These are phyloP conservation scores for Wasmannia auropunctata DNA, from an alignment of 1,140 invertebrate species.

Conservation along the genomic window DNA sequence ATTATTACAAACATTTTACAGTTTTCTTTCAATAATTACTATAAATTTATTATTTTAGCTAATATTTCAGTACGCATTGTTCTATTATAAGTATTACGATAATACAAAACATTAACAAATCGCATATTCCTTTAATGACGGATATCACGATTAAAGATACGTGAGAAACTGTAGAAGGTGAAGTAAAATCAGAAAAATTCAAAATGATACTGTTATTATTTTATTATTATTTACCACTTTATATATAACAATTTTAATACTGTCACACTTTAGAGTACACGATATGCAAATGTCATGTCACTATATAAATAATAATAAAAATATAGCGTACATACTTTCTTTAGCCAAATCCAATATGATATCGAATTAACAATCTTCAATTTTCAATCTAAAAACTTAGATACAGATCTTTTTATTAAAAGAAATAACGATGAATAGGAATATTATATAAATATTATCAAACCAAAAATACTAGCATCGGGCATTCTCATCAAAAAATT, in stretches of 20 bases:
- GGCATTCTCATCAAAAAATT: background rate
- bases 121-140: background rate
- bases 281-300: background rate
- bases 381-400: background rate
- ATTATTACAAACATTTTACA: background rate
- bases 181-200: background rate
- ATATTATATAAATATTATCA: background rate
- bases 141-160: background rate
- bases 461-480: background rate
- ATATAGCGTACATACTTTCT: background rate
- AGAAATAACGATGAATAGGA: background rate
- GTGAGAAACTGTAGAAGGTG: background rate
- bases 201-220: background rate
- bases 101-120: background rate
- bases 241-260: background rate
- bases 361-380: background rate
- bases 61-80: background rate
- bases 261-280: background rate
- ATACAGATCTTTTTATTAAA: background rate
- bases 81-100: background rate
- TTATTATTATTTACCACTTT: constrained; percentile 8
- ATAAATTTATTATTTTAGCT: background rate
- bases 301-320: too few relatives aligned
- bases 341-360: background rate
- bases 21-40: background rate